Percentiles rank a stretch among this genome's conserved stretches.
phyloP scores from a whole-genome alignment of 2,797 vertebrate genomes.

The Hypotaenidia okinawae region DNA sequence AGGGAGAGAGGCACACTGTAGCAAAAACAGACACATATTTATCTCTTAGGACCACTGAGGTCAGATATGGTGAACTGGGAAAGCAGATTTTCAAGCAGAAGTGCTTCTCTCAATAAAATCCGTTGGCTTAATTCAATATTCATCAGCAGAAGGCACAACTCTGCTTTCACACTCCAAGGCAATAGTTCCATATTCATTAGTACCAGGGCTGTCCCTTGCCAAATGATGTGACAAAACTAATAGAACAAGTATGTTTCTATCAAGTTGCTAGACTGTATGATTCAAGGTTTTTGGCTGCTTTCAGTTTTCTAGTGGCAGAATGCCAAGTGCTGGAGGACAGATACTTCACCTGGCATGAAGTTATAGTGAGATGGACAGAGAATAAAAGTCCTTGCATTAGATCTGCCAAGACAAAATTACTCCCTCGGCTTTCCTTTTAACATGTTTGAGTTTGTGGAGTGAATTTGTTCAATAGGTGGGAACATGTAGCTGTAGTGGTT shows the following conservation, averaged over 20 bases:
- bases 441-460: neutral
- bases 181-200: neutral
- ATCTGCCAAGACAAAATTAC: neutral
- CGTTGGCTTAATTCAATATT: neutral
- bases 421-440: neutral
- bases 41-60: neutral
- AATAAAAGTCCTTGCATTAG: neutral
- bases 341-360: neutral
- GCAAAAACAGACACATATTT: neutral
- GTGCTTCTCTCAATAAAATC: neutral
- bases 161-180: neutral
- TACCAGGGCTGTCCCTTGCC: neutral
- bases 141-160: neutral
- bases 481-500: neutral
- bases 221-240: slow-evolving; percentile 10
- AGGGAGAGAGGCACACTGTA: neutral
- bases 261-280: neutral
- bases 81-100: neutral
- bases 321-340: neutral
- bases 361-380: neutral
- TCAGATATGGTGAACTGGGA: neutral
- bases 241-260: neutral
- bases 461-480: neutral
- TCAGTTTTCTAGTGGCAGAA: neutral
- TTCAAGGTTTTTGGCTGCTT: neutral